Conservation (phyloP, 2,113 vertebrate species). For the Podarcis muralis region DNA sequence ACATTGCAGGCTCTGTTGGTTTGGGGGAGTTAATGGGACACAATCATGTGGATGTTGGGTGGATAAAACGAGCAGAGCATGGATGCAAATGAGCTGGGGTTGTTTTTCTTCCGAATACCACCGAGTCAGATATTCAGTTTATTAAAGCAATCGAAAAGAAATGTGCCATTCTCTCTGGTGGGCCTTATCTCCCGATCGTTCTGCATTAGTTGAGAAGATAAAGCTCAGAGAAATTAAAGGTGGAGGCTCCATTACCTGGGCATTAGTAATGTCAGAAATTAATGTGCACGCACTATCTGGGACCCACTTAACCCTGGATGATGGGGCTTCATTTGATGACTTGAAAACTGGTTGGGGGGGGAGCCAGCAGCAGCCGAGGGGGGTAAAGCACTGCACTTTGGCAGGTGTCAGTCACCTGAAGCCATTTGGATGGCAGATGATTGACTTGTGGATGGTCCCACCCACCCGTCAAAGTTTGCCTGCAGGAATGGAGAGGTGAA, state of each 20-base stretch:
- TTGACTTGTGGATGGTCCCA: too few species aligned
- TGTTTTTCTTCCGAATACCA: slow-evolving; percentile 32
- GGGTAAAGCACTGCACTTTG: too few species aligned
- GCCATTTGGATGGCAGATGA: too few species aligned
- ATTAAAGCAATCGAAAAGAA: background rate
- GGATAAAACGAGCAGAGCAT: slow-evolving; percentile 14
- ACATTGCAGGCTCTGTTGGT: background rate
- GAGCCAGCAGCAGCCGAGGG: too few species aligned
- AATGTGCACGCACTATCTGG: background rate
- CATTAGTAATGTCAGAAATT: background rate
- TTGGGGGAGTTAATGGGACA: background rate
- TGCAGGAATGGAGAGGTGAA: too few species aligned
- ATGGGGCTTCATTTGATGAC: background rate
- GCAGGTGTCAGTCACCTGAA: too few species aligned
- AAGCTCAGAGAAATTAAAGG: background rate
- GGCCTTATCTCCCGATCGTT: background rate
- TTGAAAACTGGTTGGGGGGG: background rate
- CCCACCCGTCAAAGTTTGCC: too few species aligned
- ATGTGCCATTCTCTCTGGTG: too few species aligned
- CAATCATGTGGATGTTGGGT: background rate
- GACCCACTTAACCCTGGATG: background rate
- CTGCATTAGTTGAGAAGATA: background rate
- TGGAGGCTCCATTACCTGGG: background rate
- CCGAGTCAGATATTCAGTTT: slow-evolving; percentile 9
- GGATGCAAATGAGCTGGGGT: background rate